phyloP scores from a whole-genome alignment of 2,888 invertebrate species.

The Drosophila leonis region DNA sequence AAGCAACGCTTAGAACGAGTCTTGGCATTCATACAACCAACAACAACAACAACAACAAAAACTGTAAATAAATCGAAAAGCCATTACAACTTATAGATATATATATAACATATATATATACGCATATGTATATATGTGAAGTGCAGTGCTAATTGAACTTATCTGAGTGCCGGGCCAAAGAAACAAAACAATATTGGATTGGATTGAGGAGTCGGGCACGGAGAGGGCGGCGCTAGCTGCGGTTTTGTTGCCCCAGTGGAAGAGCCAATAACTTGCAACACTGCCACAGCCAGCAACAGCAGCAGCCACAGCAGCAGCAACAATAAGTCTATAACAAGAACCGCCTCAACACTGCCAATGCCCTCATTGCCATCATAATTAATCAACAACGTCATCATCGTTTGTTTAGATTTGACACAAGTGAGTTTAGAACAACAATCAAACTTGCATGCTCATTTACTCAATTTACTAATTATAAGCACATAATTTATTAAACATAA shows the following conservation, averaged over 20 bases:
- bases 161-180: conserved; percentile 17
- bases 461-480: conserved; percentile 2
- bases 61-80: conserved; percentile 52
- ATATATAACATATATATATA: conserved; percentile 13
- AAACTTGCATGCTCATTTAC: conserved; percentile 51
- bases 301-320: conserved; percentile 33
- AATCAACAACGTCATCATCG: conserved; percentile 76
- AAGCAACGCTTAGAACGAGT: conserved; percentile 8
- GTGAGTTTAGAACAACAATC: conserved; percentile 66
- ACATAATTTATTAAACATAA: neutral
- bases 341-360: conserved; percentile 76
- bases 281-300: conserved; percentile 5
- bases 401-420: conserved; percentile 80
- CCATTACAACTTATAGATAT: conserved; percentile 18
- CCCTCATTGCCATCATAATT: conserved; percentile 78
- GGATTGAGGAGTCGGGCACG: conserved; percentile 14
- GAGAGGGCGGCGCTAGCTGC: conserved; percentile 66
- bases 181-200: conserved; percentile 36
- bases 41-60: conserved; percentile 15
- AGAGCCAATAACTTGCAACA: conserved; percentile 25
- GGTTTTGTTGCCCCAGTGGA: conserved; percentile 53
- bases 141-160: conserved; percentile 53
- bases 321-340: conserved; percentile 41
- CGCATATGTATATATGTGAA: conserved; percentile 24
- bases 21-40: conserved; percentile 15